Conservation (phyloP, 1,140 invertebrate species). For the Maniola jurtina region DNA sequence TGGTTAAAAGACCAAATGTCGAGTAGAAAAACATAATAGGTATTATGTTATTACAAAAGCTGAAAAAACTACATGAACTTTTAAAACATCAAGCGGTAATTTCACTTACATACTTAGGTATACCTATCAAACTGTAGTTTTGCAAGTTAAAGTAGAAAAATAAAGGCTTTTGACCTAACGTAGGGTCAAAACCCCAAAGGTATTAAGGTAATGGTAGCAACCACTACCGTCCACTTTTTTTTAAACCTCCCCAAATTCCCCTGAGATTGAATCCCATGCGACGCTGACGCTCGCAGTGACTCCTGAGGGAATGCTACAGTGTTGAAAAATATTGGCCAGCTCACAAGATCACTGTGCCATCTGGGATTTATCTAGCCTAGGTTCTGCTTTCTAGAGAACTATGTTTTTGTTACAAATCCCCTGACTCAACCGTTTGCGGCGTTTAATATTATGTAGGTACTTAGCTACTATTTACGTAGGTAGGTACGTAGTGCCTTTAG, state of each 20-base stretch:
- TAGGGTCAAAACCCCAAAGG: neutral
- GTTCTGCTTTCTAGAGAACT: neutral
- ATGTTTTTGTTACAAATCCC: neutral
- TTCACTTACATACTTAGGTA: too few relatives aligned
- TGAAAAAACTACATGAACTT: too few relatives aligned
- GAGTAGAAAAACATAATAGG: too few relatives aligned
- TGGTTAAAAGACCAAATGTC: too few relatives aligned
- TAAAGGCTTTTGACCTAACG: neutral
- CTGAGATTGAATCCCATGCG: conserved; percentile 75
- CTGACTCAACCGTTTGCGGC: neutral
- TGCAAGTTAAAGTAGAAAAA: too few relatives aligned
- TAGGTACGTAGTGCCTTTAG: too few relatives aligned
- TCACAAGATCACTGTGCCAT: conserved; percentile 6
- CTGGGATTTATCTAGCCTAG: conserved; percentile 9
- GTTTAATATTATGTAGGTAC: too few relatives aligned
- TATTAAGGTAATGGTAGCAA: neutral
- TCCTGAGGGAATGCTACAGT: conserved; percentile 54
- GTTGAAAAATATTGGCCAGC: conserved; percentile 47
- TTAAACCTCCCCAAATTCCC: conserved; percentile 65
- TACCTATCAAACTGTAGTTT: too few relatives aligned
- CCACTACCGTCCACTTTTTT: conserved; percentile 41
- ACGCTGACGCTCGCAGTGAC: conserved; percentile 34
- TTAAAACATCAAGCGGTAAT: too few relatives aligned
- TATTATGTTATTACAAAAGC: too few relatives aligned
- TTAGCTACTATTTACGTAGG: too few relatives aligned